Base-by-base conservation (phyloP, 2,888 invertebrate genomes). In the Diadromus collaris region DNA sequence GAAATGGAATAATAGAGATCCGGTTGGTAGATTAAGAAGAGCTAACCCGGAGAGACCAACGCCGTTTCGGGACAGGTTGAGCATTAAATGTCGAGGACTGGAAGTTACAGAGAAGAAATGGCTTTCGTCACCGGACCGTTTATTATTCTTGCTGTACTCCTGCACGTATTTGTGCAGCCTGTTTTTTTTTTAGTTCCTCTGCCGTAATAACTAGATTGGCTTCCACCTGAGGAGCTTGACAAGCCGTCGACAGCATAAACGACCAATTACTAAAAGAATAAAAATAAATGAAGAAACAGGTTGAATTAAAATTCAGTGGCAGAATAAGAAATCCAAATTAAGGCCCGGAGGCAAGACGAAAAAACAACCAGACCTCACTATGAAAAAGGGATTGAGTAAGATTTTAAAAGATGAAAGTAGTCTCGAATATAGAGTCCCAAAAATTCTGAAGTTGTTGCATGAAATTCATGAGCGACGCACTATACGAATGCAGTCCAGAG, bases 1-100 rank as follows among this genome's bases (percentile, higher is more conserved):
- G 64, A 79, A 79, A 79, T 72, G 76, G 76, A 79, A 79, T 79
- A 79, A 79, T 79, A 69, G 56, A 79, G 76, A 79, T 76, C 41
- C 72, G 19, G 51, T 58, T 68, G 46, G 44, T 16, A 46, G 79
- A 79, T 76, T 76, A 76, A 48, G 6, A 38, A 27, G 44, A 24
- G 32, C 41, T 32, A 65, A 60, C 56, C 19, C 46, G 60, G 54
- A 44, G 46, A 68, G 27, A 68, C n/a, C 27, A 27, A 56, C 29
- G n/a, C 16, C 67, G 41, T 24, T 32, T 34, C 27, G 56, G 64
- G n/a, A 76, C 76, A 73, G 76, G 79, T 76, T 76, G 60, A 65
- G 73, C 46, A 75, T 79, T 60, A 56, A 68, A 76, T 38, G 46
- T 9, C 48, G n/a, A 10, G 32, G 38, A 38, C 19, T 65, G 60